Conservation (phyloP, 2,888 invertebrate genomes). For the Acronicta leporina region DNA sequence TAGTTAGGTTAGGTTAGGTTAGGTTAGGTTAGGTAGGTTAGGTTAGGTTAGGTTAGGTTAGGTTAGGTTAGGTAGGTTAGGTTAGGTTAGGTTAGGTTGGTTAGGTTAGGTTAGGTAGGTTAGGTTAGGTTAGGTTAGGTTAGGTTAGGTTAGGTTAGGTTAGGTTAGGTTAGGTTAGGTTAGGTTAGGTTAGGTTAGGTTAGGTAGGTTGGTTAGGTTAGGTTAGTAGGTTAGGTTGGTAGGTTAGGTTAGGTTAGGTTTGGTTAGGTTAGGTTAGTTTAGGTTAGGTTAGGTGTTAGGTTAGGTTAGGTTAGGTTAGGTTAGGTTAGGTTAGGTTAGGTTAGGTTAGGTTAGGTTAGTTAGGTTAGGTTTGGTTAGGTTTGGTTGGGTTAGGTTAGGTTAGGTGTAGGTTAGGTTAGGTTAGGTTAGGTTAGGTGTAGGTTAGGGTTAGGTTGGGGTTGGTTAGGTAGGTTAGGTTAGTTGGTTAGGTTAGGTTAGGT, state of each 20-base stretch:
- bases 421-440: constrained; percentile 43
- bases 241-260: constrained; percentile 14
- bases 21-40: constrained; percentile 10
- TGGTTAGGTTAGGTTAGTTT: constrained; percentile 12
- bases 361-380: constrained; percentile 48
- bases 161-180: constrained; percentile 14
- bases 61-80: constrained; percentile 8
- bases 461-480: constrained; percentile 42
- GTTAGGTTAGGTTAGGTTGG: constrained; percentile 12
- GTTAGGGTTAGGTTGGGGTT: constrained; percentile 39
- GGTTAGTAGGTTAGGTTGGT: constrained; percentile 14
- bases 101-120: constrained; percentile 12
- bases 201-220: constrained; percentile 13
- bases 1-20: constrained; percentile 10
- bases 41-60: constrained; percentile 10
- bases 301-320: constrained; percentile 33
- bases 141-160: constrained; percentile 5
- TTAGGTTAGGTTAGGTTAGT: constrained; percentile 36
- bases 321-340: constrained; percentile 25
- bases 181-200: constrained; percentile 14
- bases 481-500: constrained; percentile 42
- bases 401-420: constrained; percentile 46
- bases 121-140: constrained; percentile 13
- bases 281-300: constrained; percentile 9
- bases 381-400: constrained; percentile 48